A percentile compares a stretch with the other conserved stretches of the same genome.
phyloP scores from a whole-genome alignment of 1,140 invertebrate genomes.

The Tetraneura akinire region DNA sequence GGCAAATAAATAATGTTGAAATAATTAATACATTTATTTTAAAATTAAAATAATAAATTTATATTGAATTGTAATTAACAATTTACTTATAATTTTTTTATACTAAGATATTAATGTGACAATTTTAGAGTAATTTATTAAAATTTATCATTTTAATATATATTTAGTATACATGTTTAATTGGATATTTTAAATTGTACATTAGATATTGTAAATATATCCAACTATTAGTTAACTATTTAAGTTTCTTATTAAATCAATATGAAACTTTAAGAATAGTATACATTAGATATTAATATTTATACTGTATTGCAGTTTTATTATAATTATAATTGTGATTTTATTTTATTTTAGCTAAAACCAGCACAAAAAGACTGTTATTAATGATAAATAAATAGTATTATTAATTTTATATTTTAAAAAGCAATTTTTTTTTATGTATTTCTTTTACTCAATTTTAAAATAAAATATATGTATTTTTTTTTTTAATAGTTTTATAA shows the following conservation, averaged over 20 bases:
- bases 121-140: too few species aligned
- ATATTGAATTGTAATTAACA: too few species aligned
- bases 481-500: too few species aligned
- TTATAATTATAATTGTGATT: neutral
- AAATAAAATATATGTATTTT: neutral
- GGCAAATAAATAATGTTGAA: too few species aligned
- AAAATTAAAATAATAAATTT: too few species aligned
- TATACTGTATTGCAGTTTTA: neutral
- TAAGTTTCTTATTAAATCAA: conserved; percentile 5
- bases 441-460: conserved; percentile 8
- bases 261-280: neutral
- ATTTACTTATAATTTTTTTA: too few species aligned
- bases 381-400: neutral
- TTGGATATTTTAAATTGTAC: neutral
- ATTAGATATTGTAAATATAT: neutral
- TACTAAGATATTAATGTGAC: too few species aligned
- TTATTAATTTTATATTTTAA: conserved; percentile 18
- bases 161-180: too few species aligned
- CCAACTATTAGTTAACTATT: neutral
- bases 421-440: neutral
- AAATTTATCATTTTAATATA: too few species aligned
- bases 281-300: neutral
- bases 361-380: conserved; percentile 30
- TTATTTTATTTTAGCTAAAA: neutral
- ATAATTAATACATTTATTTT: too few species aligned